Evolutionary conservation across 2,888 invertebrate species (phyloP).

Genomic region (Sinopyrophorus schimmeli): DNA sequence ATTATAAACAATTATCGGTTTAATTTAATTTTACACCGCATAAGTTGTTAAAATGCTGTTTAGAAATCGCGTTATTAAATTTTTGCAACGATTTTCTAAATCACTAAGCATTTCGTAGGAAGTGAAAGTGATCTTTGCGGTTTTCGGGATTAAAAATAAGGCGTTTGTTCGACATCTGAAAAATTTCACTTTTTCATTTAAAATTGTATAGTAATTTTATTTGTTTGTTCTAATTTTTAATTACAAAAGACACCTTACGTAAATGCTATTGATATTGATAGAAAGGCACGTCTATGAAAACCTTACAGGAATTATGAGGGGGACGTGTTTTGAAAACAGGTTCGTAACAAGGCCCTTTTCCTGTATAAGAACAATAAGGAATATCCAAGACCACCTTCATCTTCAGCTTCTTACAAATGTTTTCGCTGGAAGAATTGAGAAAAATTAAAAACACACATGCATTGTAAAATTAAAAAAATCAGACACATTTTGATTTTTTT

Average conservation of each 20-base stretch:
- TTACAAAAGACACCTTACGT: background rate
- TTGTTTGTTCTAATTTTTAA: background rate
- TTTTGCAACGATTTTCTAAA: conserved; percentile 8
- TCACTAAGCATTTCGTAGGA: conserved; percentile 6
- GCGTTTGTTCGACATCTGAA: background rate
- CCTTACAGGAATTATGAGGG: conserved; percentile 56
- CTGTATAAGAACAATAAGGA: conserved; percentile 59
- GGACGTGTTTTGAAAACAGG: conserved; percentile 59
- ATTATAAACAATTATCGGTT: background rate
- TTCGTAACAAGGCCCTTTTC: conserved; percentile 56
- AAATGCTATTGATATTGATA: background rate
- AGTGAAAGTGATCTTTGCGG: conserved; percentile 22
- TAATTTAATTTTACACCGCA: background rate
- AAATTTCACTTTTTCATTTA: conserved; percentile 2
- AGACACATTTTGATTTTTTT: no score
- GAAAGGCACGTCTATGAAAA: conserved; percentile 53
- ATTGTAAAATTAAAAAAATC: no score
- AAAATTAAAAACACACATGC: no score
- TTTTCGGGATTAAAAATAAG: conserved; percentile 7
- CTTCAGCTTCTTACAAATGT: conserved; percentile 57
- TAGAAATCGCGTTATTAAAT: conserved; percentile 7
- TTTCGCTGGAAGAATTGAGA: conserved; percentile 56
- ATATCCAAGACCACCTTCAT: conserved; percentile 59
- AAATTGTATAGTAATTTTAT: background rate
- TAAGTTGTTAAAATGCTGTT: background rate